Conservation (phyloP, 2,888 invertebrate species). For the Drosophila setosimentum region DNA sequence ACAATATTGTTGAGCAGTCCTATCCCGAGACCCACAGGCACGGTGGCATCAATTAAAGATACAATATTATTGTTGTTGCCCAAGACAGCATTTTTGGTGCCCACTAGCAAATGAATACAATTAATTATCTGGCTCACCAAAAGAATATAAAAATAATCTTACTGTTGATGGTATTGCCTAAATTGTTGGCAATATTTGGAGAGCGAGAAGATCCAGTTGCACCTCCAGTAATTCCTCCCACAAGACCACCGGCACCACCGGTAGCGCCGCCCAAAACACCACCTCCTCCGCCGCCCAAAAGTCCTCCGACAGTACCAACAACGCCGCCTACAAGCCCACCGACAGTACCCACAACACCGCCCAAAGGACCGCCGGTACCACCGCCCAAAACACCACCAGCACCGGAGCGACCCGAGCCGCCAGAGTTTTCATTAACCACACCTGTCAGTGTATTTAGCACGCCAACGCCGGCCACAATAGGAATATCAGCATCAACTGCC, state of each 20-base stretch:
- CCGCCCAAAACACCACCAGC: neutral
- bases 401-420: constrained; percentile 2
- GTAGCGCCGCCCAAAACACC: neutral
- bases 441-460: constrained; percentile 18
- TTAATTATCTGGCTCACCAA: neutral
- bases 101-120: neutral
- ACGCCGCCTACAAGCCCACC: neutral
- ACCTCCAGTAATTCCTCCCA: constrained; percentile 1
- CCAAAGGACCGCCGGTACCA: neutral
- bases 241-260: neutral
- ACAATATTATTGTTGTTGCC: neutral
- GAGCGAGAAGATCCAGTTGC: neutral
- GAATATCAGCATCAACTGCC: constrained; percentile 8
- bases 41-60: neutral
- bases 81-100: neutral
- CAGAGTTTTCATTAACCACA: neutral
- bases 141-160: neutral
- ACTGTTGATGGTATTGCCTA: constrained; percentile 15
- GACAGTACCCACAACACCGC: neutral
- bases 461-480: constrained; percentile 6
- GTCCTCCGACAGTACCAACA: neutral
- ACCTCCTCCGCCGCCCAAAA: neutral
- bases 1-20: constrained; percentile 9
- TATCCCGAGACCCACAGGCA: neutral
- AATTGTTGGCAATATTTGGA: constrained; percentile 7